A percentile compares a stretch with the other conserved stretches of the same genome.
These are phyloP conservation scores for Nicator chloris DNA, from an alignment of 2,113 vertebrate genomes.

Conservation along the genomic window DNA sequence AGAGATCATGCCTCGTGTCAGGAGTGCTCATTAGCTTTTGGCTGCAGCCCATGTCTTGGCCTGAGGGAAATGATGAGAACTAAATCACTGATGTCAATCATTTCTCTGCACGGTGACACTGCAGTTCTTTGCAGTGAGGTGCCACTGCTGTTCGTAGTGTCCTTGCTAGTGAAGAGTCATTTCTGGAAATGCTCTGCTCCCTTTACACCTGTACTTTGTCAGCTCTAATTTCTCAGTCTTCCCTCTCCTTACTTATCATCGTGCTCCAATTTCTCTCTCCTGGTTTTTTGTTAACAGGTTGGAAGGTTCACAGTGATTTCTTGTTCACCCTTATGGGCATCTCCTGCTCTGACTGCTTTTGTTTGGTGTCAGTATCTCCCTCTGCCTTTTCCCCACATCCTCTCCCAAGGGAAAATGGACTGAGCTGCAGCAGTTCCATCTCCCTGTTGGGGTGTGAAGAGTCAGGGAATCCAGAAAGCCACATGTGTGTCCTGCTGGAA, in stretches of 20 bases:
- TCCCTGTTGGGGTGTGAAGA: neutral
- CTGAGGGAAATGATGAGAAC: neutral
- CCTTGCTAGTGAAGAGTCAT: neutral
- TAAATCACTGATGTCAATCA: neutral
- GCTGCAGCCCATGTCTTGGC: slow-evolving; percentile 7
- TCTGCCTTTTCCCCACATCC: neutral
- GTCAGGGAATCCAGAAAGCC: neutral
- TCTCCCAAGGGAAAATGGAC: neutral
- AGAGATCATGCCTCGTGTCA: neutral
- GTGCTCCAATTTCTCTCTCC: neutral
- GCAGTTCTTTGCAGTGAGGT: neutral
- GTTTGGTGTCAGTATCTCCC: neutral
- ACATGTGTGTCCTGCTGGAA: neutral
- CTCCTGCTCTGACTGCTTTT: neutral
- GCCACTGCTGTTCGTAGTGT: neutral
- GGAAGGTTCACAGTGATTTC: neutral
- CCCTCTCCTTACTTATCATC: neutral
- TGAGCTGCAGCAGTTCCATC: neutral
- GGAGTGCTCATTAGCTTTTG: slow-evolving; percentile 11
- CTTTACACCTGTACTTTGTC: neutral
- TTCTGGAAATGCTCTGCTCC: neutral
- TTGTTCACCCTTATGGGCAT: neutral
- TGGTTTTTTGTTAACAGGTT: neutral
- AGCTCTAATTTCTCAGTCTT: neutral
- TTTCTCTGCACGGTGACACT: neutral